Evolutionary conservation across 1,140 invertebrate species (phyloP).

Genomic region (Bombus sibiricus): DNA sequence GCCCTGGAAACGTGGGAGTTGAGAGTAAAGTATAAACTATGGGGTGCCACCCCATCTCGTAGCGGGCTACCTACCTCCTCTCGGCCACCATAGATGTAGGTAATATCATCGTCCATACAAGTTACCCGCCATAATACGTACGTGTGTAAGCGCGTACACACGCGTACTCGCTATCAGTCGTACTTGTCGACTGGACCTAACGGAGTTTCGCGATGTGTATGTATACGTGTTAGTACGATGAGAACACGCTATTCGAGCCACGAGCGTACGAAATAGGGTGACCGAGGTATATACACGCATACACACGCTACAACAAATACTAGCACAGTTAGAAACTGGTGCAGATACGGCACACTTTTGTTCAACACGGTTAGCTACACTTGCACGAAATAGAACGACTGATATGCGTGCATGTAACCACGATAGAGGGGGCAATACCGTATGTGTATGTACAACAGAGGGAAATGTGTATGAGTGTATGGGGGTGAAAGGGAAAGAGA

Average conservation of each 20-base stretch:
- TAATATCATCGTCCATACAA: slow-evolving; percentile 63
- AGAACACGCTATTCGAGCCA: not conserved
- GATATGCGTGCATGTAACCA: not conserved
- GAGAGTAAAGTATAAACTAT: slow-evolving; percentile 76
- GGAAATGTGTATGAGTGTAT: not conserved
- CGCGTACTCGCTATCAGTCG: slow-evolving; percentile 15
- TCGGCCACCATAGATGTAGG: slow-evolving; percentile 53
- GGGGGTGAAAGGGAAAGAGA: not conserved
- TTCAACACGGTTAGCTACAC: not conserved
- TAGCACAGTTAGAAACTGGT: too few relatives aligned
- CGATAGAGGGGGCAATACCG: slow-evolving; percentile 20
- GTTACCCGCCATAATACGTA: not conserved
- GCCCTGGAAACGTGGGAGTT: slow-evolving; percentile 71
- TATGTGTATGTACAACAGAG: not conserved
- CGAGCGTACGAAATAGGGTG: not conserved
- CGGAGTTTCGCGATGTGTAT: slow-evolving; percentile 5
- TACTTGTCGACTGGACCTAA: not conserved
- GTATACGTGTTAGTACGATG: not conserved
- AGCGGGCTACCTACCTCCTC: slow-evolving; percentile 39
- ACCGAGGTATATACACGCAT: not conserved
- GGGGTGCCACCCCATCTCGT: slow-evolving; percentile 72
- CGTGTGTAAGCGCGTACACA: not conserved
- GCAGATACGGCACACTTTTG: not conserved
- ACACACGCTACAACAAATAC: not conserved
- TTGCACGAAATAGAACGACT: not conserved